Percentiles rank a stretch among this genome's conserved stretches.
phyloP scores from a whole-genome alignment of 2,797 vertebrate species.

The Cheirogaleus major region DNA sequence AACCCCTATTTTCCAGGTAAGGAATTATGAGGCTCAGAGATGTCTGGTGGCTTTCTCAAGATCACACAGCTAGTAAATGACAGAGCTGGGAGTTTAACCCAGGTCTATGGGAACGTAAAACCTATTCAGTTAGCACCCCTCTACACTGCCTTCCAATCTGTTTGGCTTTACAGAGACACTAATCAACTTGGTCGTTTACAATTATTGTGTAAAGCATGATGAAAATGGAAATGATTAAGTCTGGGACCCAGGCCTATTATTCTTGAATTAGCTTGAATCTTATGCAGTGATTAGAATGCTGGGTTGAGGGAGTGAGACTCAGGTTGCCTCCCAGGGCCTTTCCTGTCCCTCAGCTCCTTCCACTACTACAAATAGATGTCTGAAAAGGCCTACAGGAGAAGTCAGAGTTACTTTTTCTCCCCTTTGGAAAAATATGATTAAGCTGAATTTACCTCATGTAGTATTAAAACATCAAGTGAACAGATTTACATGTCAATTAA shows the following conservation, averaged over 20 bases:
- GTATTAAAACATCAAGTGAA: background rate
- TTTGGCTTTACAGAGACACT: background rate
- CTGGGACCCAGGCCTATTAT: background rate
- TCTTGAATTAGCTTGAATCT: background rate
- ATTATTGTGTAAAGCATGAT: background rate
- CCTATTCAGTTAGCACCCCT: background rate
- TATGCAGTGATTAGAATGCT: background rate
- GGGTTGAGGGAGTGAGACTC: background rate
- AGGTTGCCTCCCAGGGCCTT: background rate
- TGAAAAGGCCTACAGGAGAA: background rate
- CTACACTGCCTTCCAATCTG: background rate
- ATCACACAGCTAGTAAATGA: conserved; percentile 27
- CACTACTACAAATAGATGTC: background rate
- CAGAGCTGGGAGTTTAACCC: background rate
- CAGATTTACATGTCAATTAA: background rate
- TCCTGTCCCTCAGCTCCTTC: background rate
- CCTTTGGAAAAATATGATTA: background rate
- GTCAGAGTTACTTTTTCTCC: background rate
- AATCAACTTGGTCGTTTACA: background rate
- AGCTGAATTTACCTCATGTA: background rate
- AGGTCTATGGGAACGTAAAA: background rate
- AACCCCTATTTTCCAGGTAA: background rate
- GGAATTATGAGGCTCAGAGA: conserved; percentile 13
- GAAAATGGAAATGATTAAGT: background rate
- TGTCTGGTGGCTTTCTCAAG: conserved; percentile 25